Evolutionary conservation across 2,113 vertebrate genomes (phyloP).

Genomic region (Scalopus aquaticus): DNA sequence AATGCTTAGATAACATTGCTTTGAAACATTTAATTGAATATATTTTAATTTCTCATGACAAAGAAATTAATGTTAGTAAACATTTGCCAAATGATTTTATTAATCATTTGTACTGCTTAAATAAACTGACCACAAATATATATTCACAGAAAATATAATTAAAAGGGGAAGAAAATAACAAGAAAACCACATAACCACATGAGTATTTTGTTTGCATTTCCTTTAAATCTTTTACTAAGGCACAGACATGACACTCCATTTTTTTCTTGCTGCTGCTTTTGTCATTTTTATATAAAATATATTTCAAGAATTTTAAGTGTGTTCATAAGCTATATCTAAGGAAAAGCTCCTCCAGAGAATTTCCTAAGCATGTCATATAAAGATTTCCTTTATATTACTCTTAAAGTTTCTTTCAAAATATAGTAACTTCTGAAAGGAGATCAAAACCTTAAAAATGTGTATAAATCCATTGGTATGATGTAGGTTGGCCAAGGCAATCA

Average conservation of each 20-base stretch:
- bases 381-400: too few species aligned
- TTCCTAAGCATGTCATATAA: neutral
- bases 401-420: neutral
- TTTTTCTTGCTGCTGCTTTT: neutral
- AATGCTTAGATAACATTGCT: neutral
- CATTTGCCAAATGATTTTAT: neutral
- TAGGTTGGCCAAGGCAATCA: neutral
- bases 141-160: neutral
- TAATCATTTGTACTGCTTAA: neutral
- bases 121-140: neutral
- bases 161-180: neutral
- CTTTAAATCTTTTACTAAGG: neutral
- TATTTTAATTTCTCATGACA: too few species aligned
- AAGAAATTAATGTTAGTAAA: too few species aligned
- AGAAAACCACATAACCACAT: neutral
- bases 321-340: neutral
- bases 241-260: neutral
- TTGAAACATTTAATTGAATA: neutral
- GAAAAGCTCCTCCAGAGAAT: neutral
- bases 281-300: neutral
- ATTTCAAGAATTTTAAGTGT: slow-evolving; percentile 21
- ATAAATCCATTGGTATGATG: neutral
- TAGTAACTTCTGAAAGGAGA: neutral
- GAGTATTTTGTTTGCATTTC: neutral
- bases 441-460: neutral